Conservation (phyloP, 2,888 invertebrate species). For the Parnassius smintheus region DNA sequence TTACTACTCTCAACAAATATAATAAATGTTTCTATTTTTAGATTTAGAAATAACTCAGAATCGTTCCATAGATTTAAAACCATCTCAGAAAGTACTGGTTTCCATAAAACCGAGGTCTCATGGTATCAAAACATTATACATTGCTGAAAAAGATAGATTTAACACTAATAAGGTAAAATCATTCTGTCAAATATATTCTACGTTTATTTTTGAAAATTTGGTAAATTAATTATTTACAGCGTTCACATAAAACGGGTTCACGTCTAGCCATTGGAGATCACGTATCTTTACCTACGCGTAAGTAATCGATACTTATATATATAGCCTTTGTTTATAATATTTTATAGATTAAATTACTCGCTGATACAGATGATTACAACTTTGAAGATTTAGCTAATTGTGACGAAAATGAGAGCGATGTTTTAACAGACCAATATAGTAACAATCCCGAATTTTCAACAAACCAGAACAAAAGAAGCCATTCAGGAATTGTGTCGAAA, state of each 20-base stretch:
- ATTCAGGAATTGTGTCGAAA: conserved; percentile 39
- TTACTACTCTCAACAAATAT: background rate
- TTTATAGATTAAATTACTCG: too few species aligned
- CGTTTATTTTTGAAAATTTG: conserved; percentile 5
- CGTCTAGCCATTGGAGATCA: conserved; percentile 68
- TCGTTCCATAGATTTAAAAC: conserved; percentile 41
- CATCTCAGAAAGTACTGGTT: conserved; percentile 59
- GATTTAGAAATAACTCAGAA: conserved; percentile 59
- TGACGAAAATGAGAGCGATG: conserved; percentile 10
- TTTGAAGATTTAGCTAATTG: conserved; percentile 9
- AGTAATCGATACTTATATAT: conserved; percentile 34
- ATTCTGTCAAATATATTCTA: conserved; percentile 1
- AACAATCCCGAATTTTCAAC: conserved; percentile 9
- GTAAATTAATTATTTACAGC: conserved; percentile 39
- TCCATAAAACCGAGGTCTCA: conserved; percentile 61
- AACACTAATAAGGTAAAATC: conserved; percentile 52
- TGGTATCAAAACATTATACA: conserved; percentile 61
- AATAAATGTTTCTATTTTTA: conserved; percentile 10
- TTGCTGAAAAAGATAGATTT: conserved; percentile 60
- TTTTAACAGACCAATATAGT: conserved; percentile 11
- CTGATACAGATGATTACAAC: background rate
- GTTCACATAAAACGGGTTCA: conserved; percentile 56
- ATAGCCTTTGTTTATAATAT: too few species aligned
- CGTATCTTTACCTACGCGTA: conserved; percentile 59
- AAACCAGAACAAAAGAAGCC: conserved; percentile 6